Percentiles rank a stretch among this genome's conserved stretches.
Conservation (phyloP, 1,140 invertebrate species). For the Ceratina calcarata region DNA sequence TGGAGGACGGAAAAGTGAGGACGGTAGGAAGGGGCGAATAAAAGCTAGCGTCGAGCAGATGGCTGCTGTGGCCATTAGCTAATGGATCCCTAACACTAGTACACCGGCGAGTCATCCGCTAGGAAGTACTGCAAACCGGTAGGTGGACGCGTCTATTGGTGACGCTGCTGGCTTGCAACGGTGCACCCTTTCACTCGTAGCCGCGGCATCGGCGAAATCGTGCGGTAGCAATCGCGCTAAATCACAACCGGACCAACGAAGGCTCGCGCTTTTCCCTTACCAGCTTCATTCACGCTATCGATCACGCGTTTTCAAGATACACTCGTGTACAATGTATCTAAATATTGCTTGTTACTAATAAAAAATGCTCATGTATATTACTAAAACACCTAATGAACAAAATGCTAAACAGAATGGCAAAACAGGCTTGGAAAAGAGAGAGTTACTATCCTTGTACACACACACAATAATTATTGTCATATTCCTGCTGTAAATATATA, state of each 20-base stretch:
- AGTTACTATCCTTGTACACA: too few relatives aligned
- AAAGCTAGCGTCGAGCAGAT: slow-evolving; percentile 75
- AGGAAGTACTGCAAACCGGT: slow-evolving; percentile 59
- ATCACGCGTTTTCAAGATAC: slow-evolving; percentile 5
- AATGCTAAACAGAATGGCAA: too few relatives aligned
- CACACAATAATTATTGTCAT: too few relatives aligned
- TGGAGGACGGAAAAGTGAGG: slow-evolving; percentile 39
- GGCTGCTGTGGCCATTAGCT: slow-evolving; percentile 76
- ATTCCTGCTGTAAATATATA: too few relatives aligned
- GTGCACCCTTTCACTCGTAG: slow-evolving; percentile 48
- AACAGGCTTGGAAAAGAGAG: too few relatives aligned
- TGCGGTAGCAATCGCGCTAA: slow-evolving; percentile 61
- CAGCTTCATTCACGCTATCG: neutral
- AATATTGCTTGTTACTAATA: too few relatives aligned
- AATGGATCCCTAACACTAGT: slow-evolving; percentile 75
- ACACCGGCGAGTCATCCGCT: slow-evolving; percentile 65
- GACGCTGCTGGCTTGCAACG: slow-evolving; percentile 8
- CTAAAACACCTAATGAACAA: too few relatives aligned
- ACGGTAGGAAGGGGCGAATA: slow-evolving; percentile 72
- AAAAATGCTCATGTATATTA: too few relatives aligned
- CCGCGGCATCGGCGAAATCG: slow-evolving; percentile 44
- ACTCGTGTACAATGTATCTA: neutral
- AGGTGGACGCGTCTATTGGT: slow-evolving; percentile 61
- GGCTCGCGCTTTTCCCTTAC: slow-evolving; percentile 3
- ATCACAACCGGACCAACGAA: slow-evolving; percentile 62